phyloP scores from a whole-genome alignment of 1,140 invertebrate genomes.

The Cydia fagiglandana region DNA sequence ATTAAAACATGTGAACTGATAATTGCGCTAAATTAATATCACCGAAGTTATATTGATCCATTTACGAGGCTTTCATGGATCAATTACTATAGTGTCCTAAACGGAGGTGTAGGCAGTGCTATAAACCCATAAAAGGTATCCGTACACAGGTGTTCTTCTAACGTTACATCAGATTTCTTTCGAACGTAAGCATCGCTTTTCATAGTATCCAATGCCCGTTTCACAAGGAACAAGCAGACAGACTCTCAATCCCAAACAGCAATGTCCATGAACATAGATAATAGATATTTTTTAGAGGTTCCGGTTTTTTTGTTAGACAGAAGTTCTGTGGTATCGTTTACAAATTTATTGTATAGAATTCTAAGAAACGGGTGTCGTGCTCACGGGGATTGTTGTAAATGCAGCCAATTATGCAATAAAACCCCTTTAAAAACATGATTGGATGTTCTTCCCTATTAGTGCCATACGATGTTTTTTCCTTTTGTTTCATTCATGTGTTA shows the following conservation, averaged over 20 bases:
- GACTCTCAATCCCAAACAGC: neutral
- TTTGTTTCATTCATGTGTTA: slow-evolving; percentile 23
- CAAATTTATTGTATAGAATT: slow-evolving; percentile 71
- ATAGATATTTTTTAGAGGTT: neutral
- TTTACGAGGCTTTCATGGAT: slow-evolving; percentile 66
- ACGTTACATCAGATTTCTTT: neutral
- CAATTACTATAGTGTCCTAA: slow-evolving; percentile 65
- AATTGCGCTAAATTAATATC: slow-evolving; percentile 49
- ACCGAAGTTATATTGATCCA: slow-evolving; percentile 45
- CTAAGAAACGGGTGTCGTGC: slow-evolving; percentile 63
- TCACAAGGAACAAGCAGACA: neutral
- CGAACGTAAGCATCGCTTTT: neutral
- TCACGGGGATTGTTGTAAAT: slow-evolving; percentile 67
- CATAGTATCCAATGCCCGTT: slow-evolving; percentile 36
- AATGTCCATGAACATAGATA: slow-evolving; percentile 21
- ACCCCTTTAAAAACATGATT: slow-evolving; percentile 41
- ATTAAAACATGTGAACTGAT: neutral
- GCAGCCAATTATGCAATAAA: slow-evolving; percentile 62
- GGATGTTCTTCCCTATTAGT: slow-evolving; percentile 30
- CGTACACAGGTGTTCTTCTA: slow-evolving; percentile 58
- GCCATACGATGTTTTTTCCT: neutral
- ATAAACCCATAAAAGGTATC: slow-evolving; percentile 70
- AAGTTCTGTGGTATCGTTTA: slow-evolving; percentile 76
- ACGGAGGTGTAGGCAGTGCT: slow-evolving; percentile 59
- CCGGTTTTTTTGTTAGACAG: slow-evolving; percentile 56